These are phyloP conservation scores for Scaeva pyrastri DNA, from an alignment of 2,888 invertebrate genomes.

Conservation along the genomic window DNA sequence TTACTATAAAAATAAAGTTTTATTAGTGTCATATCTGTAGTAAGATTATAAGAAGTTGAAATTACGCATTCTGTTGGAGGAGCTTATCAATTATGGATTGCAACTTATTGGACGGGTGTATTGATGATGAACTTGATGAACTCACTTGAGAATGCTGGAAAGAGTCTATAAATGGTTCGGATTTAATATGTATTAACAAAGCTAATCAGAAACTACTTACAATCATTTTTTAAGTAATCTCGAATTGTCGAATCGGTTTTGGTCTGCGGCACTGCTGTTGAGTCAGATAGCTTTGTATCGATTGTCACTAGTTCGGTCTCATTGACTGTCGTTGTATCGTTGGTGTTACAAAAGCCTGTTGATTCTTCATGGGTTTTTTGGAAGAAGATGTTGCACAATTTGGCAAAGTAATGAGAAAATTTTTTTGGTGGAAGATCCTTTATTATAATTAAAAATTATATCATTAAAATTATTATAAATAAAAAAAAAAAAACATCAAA, in stretches of 20 bases:
- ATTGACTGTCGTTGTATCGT: constrained; percentile 77
- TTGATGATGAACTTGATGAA: constrained; percentile 76
- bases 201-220: constrained; percentile 39
- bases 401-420: constrained; percentile 80
- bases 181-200: not conserved
- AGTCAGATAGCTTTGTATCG: constrained; percentile 56
- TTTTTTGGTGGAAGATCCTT: constrained; percentile 80
- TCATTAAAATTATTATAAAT: not conserved
- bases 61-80: constrained; percentile 80
- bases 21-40: constrained; percentile 12
- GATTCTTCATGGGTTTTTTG: constrained; percentile 78
- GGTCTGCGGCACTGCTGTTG: constrained; percentile 46
- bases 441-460: not conserved
- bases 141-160: constrained; percentile 78
- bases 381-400: constrained; percentile 80
- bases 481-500: not conserved
- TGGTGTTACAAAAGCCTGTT: constrained; percentile 80
- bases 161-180: constrained; percentile 22
- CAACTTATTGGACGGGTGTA: constrained; percentile 80
- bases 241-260: constrained; percentile 48
- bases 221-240: constrained; percentile 49
- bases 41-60: constrained; percentile 36
- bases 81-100: constrained; percentile 82
- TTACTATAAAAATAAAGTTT: constrained; percentile 77
- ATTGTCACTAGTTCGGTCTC: constrained; percentile 78